Conservation (phyloP, 37 sponge, comb jelly and placozoan species). For the Ephydatia muelleri region DNA sequence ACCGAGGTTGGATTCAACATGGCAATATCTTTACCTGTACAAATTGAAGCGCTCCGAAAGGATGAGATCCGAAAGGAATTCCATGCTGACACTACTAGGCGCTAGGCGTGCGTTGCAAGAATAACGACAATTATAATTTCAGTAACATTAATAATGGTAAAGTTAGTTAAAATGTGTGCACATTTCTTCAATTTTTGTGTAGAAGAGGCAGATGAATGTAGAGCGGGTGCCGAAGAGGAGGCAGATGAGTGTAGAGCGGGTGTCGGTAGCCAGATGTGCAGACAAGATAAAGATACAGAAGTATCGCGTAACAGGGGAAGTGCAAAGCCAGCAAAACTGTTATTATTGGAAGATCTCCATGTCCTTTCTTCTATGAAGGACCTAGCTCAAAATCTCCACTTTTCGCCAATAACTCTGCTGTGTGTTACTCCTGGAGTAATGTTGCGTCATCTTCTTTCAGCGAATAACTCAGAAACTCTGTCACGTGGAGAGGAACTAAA, state of each 20-base stretch:
- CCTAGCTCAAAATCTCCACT: not conserved
- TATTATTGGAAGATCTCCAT: not conserved
- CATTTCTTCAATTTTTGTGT: not conserved
- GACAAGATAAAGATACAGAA: not conserved
- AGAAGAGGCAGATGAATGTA: too few relatives aligned
- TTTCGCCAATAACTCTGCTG: not conserved
- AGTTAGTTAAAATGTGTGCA: too few relatives aligned
- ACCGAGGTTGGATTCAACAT: too few relatives aligned
- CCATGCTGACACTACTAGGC: not conserved
- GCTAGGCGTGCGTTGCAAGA: too few relatives aligned
- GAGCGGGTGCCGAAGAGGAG: too few relatives aligned
- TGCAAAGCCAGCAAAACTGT: not conserved
- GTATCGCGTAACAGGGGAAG: not conserved
- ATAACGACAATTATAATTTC: too few relatives aligned
- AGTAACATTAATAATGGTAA: not conserved
- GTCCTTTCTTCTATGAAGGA: not conserved
- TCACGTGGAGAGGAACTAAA: conserved; percentile 6
- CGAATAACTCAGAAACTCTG: not conserved
- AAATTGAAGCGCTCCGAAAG: not conserved
- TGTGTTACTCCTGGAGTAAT: not conserved
- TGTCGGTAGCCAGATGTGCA: not conserved
- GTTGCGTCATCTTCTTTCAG: not conserved
- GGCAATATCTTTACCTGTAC: not conserved
- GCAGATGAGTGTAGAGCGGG: not conserved
- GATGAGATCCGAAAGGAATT: not conserved